Base-by-base conservation (phyloP, 92 coral and sea anemone species). In the Phenganax subtilis region DNA sequence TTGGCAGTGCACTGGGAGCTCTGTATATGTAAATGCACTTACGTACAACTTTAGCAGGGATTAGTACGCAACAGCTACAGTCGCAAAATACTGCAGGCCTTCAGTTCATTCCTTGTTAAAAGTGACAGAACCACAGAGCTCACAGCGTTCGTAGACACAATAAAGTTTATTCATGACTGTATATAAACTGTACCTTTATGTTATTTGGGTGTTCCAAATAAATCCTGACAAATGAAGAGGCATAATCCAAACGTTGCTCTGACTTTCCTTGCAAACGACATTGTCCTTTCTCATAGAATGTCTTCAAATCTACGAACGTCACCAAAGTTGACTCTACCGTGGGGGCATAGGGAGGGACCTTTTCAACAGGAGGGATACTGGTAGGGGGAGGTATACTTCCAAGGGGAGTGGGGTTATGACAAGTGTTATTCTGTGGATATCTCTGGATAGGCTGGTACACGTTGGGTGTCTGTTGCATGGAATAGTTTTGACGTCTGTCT, bases 181-280 rank as follows among this genome's bases (percentile, higher is more conserved):
- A 0, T 47, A n/a, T 7, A 73, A 6, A 58, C 67, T 57, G 12
- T 65, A 79, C 83, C 83, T 79, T 63, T 15, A 79, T 79, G 54
- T 62, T 79, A 29, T 79, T 61, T 59, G 91, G 90, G 57, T 91
- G 89, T 54, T 87, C 87, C 15, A 86, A 77, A 17, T 89, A 85
- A 37, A 91, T 91, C 81, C 77, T 84, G 51, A 96, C 88, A 84
- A 89, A 85, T 52, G 93, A 93, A 63, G 86, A 92, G n/a, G 97
- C 97, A 55, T 96, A 88, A 57, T 92, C 73, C 51, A 96, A 56
- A 59, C 99, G 80, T 77, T 96, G 99, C 63, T 96, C 97, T 2
- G 99, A 96, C 85, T 88, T 96, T 14, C 97, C 97, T 55, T 96
- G 93, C 16, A 93, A 85, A 14, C 99, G 85, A 72, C 94, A 90